These are phyloP conservation scores for Lepidocyrtinus sp. DNA, from an alignment of 2,888 invertebrate genomes.

Conservation along the genomic window DNA sequence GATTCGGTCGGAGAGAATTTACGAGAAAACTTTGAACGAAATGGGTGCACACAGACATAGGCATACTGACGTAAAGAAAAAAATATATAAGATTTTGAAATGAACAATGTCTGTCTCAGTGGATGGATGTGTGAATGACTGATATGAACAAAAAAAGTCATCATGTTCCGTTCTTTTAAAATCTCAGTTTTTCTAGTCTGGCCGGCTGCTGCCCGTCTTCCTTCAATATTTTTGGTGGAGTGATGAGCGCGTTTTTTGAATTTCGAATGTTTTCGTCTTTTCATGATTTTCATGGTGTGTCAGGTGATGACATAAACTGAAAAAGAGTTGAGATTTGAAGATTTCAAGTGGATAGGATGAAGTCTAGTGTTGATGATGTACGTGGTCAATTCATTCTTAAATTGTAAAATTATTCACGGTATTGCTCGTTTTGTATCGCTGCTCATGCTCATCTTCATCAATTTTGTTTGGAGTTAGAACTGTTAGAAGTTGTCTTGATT, in stretches of 20 bases:
- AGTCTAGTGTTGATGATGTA: not conserved
- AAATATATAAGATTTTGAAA: constrained; percentile 35
- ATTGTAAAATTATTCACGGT: constrained; percentile 12
- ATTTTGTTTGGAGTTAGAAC: no score
- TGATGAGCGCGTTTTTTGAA: not conserved
- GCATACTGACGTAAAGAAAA: no score
- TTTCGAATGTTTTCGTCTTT: no score
- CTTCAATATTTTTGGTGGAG: constrained; percentile 1
- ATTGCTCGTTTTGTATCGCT: not conserved
- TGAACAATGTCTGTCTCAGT: constrained; percentile 49
- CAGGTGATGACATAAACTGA: constrained; percentile 46
- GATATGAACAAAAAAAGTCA: constrained; percentile 50
- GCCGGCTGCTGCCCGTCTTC: constrained; percentile 26
- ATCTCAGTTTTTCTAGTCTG: not conserved
- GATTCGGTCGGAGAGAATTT: constrained; percentile 5
- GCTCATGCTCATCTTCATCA: not conserved
- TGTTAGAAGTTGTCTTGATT: no score
- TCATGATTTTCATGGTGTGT: constrained; percentile 33
- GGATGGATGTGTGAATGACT: constrained; percentile 57
- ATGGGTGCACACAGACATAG: no score
- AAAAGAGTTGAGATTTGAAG: not conserved
- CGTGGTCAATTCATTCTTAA: not conserved
- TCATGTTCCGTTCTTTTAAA: constrained; percentile 9
- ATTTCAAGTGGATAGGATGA: not conserved
- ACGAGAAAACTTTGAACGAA: no score